These are phyloP conservation scores for Ptychochromis oligacanthus DNA, from an alignment of 2,113 vertebrate species.

Conservation along the genomic window DNA sequence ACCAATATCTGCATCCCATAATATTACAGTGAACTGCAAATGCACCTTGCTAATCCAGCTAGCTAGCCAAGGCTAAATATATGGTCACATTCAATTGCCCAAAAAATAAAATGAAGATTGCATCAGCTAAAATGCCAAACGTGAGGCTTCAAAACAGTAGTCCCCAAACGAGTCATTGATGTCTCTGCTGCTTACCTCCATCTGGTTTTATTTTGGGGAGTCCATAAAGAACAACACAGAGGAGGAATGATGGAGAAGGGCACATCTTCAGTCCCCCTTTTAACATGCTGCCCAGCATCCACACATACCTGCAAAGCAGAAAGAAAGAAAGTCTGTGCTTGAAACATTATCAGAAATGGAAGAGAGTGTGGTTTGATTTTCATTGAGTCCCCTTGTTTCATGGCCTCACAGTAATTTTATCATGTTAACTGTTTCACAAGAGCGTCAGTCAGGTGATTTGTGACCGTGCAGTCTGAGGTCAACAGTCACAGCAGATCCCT, in stretches of 20 bases:
- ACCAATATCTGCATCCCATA: not conserved
- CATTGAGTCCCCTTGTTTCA: not conserved
- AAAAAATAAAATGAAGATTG: not conserved
- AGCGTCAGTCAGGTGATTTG: slow-evolving; percentile 20
- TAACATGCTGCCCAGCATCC: slow-evolving; percentile 86
- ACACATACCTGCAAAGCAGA: slow-evolving; percentile 82
- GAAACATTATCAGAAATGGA: not conserved
- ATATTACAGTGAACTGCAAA: not conserved
- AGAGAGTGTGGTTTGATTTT: not conserved
- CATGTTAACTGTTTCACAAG: not conserved
- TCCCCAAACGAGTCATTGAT: not conserved
- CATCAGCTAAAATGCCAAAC: not conserved
- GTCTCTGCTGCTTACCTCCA: slow-evolving; percentile 77
- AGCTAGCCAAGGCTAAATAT: not conserved
- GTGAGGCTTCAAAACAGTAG: not conserved
- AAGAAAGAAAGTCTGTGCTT: slow-evolving; percentile 3
- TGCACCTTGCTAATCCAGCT: not conserved
- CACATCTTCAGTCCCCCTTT: slow-evolving; percentile 87
- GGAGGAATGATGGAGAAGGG: slow-evolving; percentile 85
- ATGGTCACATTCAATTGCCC: not conserved
- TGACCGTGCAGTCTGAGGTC: not conserved
- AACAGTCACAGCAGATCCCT: not conserved
- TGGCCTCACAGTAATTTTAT: not conserved
- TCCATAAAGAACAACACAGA: slow-evolving; percentile 86
- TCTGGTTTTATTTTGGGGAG: slow-evolving; percentile 83